Conservation (phyloP, 1,140 invertebrate genomes). For the Radopholus similis region DNA sequence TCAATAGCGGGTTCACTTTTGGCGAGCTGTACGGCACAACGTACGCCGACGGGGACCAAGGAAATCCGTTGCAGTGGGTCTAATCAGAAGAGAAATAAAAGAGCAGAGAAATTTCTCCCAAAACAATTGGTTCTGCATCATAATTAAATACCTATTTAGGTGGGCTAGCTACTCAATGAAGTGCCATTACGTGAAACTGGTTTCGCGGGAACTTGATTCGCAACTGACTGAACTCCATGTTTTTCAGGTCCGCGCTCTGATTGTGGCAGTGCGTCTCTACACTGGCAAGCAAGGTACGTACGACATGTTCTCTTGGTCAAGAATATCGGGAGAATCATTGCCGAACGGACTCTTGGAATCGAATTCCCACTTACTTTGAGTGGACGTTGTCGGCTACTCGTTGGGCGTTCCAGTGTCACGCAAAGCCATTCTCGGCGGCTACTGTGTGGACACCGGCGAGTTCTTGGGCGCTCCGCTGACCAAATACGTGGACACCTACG, state of each 20-base stretch:
- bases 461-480: slow-evolving; percentile 51
- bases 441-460: slow-evolving; percentile 57
- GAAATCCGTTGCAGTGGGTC: slow-evolving; percentile 47
- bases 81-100: neutral
- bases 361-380: neutral
- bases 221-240: neutral
- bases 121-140: too few relatives aligned
- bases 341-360: neutral
- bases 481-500: slow-evolving; percentile 53
- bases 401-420: slow-evolving; percentile 53
- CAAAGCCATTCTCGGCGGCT: slow-evolving; percentile 56
- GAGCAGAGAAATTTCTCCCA: neutral
- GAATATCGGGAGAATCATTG: too few relatives aligned
- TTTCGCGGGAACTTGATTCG: neutral
- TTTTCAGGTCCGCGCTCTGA: slow-evolving; percentile 48
- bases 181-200: slow-evolving; percentile 36
- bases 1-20: slow-evolving; percentile 34
- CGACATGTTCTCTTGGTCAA: too few relatives aligned
- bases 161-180: slow-evolving; percentile 52
- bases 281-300: slow-evolving; percentile 35
- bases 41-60: slow-evolving; percentile 56
- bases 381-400: slow-evolving; percentile 46
- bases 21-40: slow-evolving; percentile 53
- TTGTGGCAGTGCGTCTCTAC: slow-evolving; percentile 56
- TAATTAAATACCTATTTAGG: neutral